Evolutionary conservation across 2,888 invertebrate genomes (phyloP), one percentile per base, ranked within the genome.

Genomic region (Scaptomyza reducta): DNA sequence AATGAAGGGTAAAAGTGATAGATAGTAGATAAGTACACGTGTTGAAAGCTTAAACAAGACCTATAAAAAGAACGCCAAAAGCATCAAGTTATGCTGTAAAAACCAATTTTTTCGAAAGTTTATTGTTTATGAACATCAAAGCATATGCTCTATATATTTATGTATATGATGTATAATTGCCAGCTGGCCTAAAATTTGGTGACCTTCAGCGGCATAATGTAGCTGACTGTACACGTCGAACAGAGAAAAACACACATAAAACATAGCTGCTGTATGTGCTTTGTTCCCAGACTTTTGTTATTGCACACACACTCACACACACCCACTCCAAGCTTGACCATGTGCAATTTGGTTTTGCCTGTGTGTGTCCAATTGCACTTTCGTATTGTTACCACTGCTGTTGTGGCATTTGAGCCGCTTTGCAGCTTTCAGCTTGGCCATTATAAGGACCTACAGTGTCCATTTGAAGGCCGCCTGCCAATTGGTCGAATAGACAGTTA

Each of bases 291-390:
- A 38, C 55, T 44, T 42, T 74, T 73, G 60, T 70, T 57, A 35
- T 42, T 44, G 6, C 16, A 31, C 31, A 35, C 14, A 27, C 18
- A n/a, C 18, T 6, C 35, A 38, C 38, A 3, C 29, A 35, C 51
- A 61, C 22, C 14, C 56, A 47, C 58, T 55, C 11, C 38, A 42
- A 65, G 41, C 35, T 57, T 62, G 59, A 3, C 16, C 16, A 16
- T 40, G 16, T 40, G 31, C 45, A 56, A 59, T 62, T 72, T 58
- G 57, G 46, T 47, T 47, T 54, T 70, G 70, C 31, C 13, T 50
- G 56, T 56, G 40, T 66, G 76, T 54, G 53, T 66, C 62, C 65
- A 58, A 77, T 73, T 65, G 64, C 80, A 55, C 59, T 77, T 66
- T 66, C 49, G 60, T 55, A 61, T 72, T 79, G 62, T 65, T 74